phyloP scores from a whole-genome alignment of 2,113 vertebrate genomes.

The Bombycilla garrulus region DNA sequence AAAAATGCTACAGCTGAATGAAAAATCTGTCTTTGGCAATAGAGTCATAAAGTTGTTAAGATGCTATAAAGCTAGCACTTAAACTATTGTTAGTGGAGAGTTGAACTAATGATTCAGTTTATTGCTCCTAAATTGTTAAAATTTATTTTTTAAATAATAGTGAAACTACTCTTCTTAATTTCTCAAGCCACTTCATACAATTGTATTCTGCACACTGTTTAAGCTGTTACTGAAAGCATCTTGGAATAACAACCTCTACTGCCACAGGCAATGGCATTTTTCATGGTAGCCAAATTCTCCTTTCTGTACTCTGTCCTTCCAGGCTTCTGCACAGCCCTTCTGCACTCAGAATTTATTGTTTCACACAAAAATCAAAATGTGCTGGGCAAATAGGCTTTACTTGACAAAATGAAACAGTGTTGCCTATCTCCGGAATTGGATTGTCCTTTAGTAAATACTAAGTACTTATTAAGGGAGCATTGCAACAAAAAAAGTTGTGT shows the following conservation, averaged over 20 bases:
- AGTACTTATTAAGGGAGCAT: background rate
- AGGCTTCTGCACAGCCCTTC: background rate
- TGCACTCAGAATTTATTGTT: rapidly evolving
- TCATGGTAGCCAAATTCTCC: background rate
- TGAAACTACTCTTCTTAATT: background rate
- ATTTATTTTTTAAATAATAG: background rate
- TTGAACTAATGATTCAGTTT: background rate
- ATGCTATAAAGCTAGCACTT: background rate
- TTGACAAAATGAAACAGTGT: background rate
- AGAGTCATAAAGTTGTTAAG: background rate
- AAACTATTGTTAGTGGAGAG: background rate
- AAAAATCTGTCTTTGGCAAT: background rate
- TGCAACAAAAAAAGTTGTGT: background rate
- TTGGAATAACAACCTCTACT: background rate
- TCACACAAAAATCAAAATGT: background rate
- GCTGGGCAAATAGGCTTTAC: background rate
- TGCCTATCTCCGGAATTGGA: background rate
- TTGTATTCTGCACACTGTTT: background rate
- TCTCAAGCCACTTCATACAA: background rate
- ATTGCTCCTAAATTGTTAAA: background rate
- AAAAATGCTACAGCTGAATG: background rate
- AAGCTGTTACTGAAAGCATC: background rate
- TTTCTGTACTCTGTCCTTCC: background rate
- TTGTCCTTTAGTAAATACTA: background rate
- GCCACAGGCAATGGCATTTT: background rate